These are phyloP conservation scores for Dipodomys merriami DNA, from an alignment of 2,113 vertebrate genomes.

Conservation along the genomic window DNA sequence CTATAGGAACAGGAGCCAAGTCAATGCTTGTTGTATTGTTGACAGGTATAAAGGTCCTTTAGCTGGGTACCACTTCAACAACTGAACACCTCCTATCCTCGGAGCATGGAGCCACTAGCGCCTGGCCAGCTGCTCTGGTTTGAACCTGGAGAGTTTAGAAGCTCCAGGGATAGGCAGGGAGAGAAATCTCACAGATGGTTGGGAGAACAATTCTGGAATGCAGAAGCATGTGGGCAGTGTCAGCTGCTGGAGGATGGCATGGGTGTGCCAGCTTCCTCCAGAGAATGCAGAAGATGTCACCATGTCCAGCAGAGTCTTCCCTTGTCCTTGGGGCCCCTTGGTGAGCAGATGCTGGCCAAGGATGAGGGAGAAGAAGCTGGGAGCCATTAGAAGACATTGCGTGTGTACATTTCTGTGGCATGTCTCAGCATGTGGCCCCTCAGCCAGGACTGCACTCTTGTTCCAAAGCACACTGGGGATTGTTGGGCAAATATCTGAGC, in stretches of 20 bases:
- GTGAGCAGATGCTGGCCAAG: neutral
- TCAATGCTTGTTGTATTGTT: neutral
- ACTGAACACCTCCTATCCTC: neutral
- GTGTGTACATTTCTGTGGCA: neutral
- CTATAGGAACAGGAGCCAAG: neutral
- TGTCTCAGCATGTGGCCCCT: neutral
- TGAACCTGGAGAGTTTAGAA: neutral
- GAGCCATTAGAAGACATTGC: neutral
- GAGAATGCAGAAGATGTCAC: neutral
- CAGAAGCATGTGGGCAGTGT: neutral
- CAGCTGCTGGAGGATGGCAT: neutral
- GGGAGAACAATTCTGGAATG: neutral
- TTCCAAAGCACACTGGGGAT: neutral
- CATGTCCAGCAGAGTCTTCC: neutral
- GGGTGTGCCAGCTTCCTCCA: no score
- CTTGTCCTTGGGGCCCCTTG: neutral
- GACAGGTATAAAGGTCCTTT: neutral
- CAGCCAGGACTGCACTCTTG: neutral
- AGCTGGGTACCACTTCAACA: neutral
- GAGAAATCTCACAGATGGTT: neutral
- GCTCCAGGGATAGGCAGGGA: neutral
- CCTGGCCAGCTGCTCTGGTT: neutral
- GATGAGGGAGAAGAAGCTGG: neutral
- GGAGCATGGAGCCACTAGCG: neutral
- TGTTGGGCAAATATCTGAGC: conserved; percentile 13